phyloP scores from a whole-genome alignment of 2,113 vertebrate genomes.

The Marcusenius ussheri region DNA sequence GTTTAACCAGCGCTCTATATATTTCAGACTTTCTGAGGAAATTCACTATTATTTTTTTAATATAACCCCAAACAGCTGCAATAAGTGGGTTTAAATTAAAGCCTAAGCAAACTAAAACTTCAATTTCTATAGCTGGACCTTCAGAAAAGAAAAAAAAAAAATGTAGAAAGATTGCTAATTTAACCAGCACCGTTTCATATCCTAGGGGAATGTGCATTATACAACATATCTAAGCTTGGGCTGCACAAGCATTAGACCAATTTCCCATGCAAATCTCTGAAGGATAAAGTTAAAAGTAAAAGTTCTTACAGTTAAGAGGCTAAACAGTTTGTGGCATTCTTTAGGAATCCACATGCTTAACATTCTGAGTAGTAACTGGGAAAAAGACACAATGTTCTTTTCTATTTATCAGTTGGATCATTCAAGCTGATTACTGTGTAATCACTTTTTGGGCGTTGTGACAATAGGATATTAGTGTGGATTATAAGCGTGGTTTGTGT shows the following conservation, averaged over 20 bases:
- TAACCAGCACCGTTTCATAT: background rate
- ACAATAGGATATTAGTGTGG: constrained; percentile 2
- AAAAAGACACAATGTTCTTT: constrained; percentile 4
- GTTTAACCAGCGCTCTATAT: background rate
- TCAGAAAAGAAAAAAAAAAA: background rate
- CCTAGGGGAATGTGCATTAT: background rate
- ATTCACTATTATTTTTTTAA: background rate
- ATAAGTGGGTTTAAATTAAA: background rate
- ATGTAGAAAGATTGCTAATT: background rate
- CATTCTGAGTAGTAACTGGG: background rate
- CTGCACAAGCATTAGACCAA: background rate
- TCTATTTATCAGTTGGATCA: background rate
- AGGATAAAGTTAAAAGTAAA: constrained; percentile 5
- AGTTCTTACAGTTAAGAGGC: background rate
- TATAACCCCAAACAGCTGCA: background rate
- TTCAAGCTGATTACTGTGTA: constrained; percentile 2
- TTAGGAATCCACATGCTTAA: background rate
- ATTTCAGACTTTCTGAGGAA: background rate
- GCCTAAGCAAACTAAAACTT: background rate
- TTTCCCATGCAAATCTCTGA: background rate
- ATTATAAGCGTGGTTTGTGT: background rate
- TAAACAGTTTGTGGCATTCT: background rate
- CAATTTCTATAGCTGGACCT: background rate
- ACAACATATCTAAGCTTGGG: background rate
- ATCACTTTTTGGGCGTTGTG: background rate